phyloP scores from a whole-genome alignment of 1,140 invertebrate species.

The Diorhabda elongata region DNA sequence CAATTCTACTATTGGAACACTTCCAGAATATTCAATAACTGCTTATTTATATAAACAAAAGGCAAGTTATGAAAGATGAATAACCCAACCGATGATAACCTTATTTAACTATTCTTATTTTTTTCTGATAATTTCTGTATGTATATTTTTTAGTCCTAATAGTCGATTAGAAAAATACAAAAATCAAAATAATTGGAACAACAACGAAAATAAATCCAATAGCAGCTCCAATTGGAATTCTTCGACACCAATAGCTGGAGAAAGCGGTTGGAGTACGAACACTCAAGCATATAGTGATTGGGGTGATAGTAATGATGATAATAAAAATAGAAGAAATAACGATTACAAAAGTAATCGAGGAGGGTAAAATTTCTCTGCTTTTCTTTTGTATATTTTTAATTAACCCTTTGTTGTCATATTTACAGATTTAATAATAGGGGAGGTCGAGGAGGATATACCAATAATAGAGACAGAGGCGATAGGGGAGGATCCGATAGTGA shows the following conservation, averaged over 20 bases:
- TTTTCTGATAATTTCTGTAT: conserved; percentile 6
- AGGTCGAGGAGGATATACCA: conserved; percentile 9
- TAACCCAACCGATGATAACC: no score
- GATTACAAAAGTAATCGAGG: background rate
- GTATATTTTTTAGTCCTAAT: background rate
- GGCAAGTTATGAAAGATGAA: no score
- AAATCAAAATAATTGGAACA: background rate
- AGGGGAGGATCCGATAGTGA: conserved; percentile 19
- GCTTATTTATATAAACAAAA: no score
- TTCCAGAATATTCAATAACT: no score
- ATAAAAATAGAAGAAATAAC: background rate
- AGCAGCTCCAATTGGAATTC: background rate
- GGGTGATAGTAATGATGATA: no score
- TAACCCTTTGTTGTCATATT: no score
- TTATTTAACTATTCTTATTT: conserved; percentile 13
- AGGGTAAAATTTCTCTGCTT: background rate
- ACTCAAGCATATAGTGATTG: conserved; percentile 5
- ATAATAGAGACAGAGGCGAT: conserved; percentile 10
- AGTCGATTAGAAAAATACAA: background rate
- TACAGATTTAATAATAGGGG: background rate
- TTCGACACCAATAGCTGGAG: conserved; percentile 3
- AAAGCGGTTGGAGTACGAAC: conserved; percentile 1
- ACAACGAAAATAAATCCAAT: background rate
- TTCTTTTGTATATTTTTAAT: no score
- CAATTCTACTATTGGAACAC: no score